Evolutionary conservation across 2,113 vertebrate species (phyloP).

Genomic region (human (Homo sapiens)): DNA sequence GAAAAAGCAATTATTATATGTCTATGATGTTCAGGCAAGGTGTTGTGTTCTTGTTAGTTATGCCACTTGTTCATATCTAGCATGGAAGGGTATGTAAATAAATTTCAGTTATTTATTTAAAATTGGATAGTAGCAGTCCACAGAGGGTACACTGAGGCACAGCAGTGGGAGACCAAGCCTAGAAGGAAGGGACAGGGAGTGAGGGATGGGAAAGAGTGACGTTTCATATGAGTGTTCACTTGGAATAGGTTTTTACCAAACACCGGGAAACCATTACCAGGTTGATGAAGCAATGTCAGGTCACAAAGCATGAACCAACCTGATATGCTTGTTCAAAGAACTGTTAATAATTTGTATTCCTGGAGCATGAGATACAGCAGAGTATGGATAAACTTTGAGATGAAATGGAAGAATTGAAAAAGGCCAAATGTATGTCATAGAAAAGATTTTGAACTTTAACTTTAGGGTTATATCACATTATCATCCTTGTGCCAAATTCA

Average conservation of each 20-base stretch:
- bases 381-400: neutral
- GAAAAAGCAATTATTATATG: neutral
- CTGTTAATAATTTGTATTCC: neutral
- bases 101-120: neutral
- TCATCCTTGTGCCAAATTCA: neutral
- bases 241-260: neutral
- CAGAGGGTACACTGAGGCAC: neutral
- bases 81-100: neutral
- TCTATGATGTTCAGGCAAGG: neutral
- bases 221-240: neutral
- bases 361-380: neutral
- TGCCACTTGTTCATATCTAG: neutral
- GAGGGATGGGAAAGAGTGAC: rapidly evolving
- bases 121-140: neutral
- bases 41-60: neutral
- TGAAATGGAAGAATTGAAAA: neutral
- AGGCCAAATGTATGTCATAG: neutral
- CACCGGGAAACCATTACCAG: neutral
- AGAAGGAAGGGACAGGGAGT: rapidly evolving
- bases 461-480: neutral
- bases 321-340: neutral
- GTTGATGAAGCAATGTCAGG: neutral
- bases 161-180: neutral
- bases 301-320: neutral
- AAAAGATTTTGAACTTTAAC: neutral